A percentile compares a stretch with the other conserved stretches of the same genome.
Conservation (phyloP, 1,140 invertebrate species). For the Zaprionus kolodkinae region DNA sequence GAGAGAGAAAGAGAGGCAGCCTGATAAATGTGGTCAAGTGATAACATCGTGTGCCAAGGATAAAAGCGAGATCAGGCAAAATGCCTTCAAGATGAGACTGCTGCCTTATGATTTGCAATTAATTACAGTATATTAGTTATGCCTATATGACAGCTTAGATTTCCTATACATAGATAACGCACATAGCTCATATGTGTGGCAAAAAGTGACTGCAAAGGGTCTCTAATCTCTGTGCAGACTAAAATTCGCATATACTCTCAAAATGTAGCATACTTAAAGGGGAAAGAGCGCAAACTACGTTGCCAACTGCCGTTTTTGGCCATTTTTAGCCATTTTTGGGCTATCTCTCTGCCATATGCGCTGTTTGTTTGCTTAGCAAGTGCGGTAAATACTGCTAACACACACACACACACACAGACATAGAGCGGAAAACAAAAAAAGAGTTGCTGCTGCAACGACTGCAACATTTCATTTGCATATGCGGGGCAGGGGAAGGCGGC, state of each 20-base stretch:
- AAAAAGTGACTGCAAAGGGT: not conserved
- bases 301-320: slow-evolving; percentile 31
- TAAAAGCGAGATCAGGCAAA: not conserved
- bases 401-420: slow-evolving; percentile 14
- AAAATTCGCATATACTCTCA: not conserved
- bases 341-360: slow-evolving; percentile 61
- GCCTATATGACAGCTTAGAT: not conserved
- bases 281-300: slow-evolving; percentile 36
- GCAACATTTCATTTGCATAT: slow-evolving; percentile 76
- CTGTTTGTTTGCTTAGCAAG: slow-evolving; percentile 49
- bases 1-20: not conserved
- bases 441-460: slow-evolving; percentile 12
- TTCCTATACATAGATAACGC: not conserved
- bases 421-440: slow-evolving; percentile 1
- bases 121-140: not conserved
- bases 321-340: slow-evolving; percentile 35
- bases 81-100: not conserved
- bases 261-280: slow-evolving; percentile 11
- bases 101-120: not conserved
- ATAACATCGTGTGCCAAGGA: slow-evolving; percentile 17
- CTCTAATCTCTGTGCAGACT: no score
- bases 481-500: not conserved
- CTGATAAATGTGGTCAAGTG: slow-evolving; percentile 28
- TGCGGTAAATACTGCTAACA: slow-evolving; percentile 65
- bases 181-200: not conserved